These are phyloP conservation scores for Beris morrisii DNA, from an alignment of 2,888 invertebrate species.

Conservation along the genomic window DNA sequence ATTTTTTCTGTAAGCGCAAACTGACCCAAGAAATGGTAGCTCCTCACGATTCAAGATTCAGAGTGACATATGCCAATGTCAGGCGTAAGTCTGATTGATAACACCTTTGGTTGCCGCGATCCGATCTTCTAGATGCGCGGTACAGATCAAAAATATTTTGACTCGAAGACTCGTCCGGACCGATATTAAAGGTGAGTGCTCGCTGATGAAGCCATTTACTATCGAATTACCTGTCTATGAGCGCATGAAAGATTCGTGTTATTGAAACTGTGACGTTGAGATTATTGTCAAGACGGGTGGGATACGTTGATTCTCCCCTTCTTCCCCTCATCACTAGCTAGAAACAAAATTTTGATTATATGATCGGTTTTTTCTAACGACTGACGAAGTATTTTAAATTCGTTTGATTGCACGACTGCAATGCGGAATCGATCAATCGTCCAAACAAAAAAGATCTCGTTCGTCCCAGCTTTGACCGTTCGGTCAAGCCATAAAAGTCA, in stretches of 20 bases:
- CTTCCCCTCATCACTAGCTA: neutral
- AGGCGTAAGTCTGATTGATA: slow-evolving; percentile 35
- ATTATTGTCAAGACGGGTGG: slow-evolving; percentile 11
- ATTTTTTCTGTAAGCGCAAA: too few species aligned
- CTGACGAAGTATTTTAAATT: neutral
- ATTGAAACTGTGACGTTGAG: slow-evolving; percentile 9
- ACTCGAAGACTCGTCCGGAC: neutral
- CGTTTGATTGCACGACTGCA: slow-evolving; percentile 1
- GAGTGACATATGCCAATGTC: slow-evolving; percentile 34
- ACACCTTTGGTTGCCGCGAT: slow-evolving; percentile 20
- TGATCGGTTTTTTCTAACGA: neutral
- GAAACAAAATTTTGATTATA: neutral
- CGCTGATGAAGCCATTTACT: slow-evolving; percentile 31
- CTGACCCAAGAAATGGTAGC: neutral
- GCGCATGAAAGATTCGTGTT: slow-evolving; percentile 22
- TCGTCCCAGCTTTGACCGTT: neutral
- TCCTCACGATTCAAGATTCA: slow-evolving; percentile 5
- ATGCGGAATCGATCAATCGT: too few species aligned
- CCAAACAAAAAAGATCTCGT: too few species aligned
- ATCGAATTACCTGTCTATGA: slow-evolving; percentile 24
- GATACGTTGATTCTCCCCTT: neutral
- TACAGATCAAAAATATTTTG: slow-evolving; percentile 6
- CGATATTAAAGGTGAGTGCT: slow-evolving; percentile 3
- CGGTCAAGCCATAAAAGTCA: slow-evolving; percentile 9
- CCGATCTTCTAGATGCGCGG: neutral